Base-by-base conservation (phyloP, 2,113 vertebrate genomes). In the Numenius arquata region DNA sequence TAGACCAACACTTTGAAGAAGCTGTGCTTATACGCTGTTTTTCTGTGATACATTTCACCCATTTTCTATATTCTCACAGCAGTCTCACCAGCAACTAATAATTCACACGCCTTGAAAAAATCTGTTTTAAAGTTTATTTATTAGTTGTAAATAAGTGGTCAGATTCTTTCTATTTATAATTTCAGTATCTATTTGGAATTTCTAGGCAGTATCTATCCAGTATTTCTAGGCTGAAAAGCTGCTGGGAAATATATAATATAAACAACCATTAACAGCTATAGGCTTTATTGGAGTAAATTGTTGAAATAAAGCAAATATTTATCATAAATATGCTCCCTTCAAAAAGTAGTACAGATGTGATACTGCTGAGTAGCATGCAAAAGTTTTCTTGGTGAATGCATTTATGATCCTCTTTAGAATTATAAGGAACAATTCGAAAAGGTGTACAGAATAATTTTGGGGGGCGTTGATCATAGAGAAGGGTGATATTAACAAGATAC, bases 1-100 rank as follows among this genome's bases (percentile, higher is more conserved):
- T 94, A 98, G 94, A 93, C 41, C 71, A 90, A 79, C 43, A 45
- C 87, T 95, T 95, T 63, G 63, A 53, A 93, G 95, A 85, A 93
- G 72, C 76, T 96, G 17, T 89, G 85, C 82, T 88, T 80, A 82
- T 74, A 22, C 17, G 41, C 16, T 40, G 12, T 56, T 68, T 89
- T 48, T 85, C 72, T 74, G 84, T 87, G 74, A 90, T 86, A 94
- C 38, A 34, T 85, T 84, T 93, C 70, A 84, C 86, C 41, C 34
- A 40, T 89, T 89, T 92, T 93, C 91, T 95, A 8, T 90, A 93
- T 78, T 95, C 78, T 81, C 74, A 92, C 47, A 85, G 48, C 48
- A 73, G n/a, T 30, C 27, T 87, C 26, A 75, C 62, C 21, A 62
- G 56, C 50, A 75, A 26, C 11, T 32, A 48, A 26, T 12, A 76